These are phyloP conservation scores for Apteryx owenii DNA, from an alignment of 2,113 vertebrate genomes.

Conservation along the genomic window DNA sequence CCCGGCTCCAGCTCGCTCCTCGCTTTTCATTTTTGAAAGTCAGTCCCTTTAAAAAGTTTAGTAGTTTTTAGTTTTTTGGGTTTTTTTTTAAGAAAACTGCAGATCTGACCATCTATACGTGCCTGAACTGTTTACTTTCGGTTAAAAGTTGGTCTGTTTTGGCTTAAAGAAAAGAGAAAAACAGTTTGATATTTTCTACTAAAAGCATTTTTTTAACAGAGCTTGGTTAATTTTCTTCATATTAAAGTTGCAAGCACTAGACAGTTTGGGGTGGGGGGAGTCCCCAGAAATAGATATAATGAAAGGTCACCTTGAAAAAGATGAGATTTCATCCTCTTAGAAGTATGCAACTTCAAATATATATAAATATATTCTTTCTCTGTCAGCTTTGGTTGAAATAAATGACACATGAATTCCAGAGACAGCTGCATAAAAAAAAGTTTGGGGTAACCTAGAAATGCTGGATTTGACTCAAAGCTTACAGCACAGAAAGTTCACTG, in stretches of 20 bases:
- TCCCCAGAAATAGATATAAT: neutral
- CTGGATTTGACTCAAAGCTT: neutral
- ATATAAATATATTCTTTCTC: fast-evolving
- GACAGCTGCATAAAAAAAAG: neutral
- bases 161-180: neutral
- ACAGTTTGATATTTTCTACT: neutral
- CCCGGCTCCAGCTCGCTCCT: neutral
- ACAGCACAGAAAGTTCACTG: neutral
- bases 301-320: neutral
- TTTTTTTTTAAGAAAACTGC: neutral
- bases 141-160: neutral
- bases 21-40: neutral
- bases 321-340: neutral
- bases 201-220: neutral
- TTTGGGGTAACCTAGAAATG: neutral
- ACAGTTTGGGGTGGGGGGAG: neutral
- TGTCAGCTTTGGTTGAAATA: neutral
- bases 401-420: neutral
- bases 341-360: neutral
- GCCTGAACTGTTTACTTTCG: neutral
- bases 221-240: neutral
- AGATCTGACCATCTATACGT: neutral
- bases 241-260: neutral
- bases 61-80: neutral
- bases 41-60: conserved; percentile 24